Conservation (phyloP, 2,797 vertebrate genomes). For the Hippopotamyrus pictus region DNA sequence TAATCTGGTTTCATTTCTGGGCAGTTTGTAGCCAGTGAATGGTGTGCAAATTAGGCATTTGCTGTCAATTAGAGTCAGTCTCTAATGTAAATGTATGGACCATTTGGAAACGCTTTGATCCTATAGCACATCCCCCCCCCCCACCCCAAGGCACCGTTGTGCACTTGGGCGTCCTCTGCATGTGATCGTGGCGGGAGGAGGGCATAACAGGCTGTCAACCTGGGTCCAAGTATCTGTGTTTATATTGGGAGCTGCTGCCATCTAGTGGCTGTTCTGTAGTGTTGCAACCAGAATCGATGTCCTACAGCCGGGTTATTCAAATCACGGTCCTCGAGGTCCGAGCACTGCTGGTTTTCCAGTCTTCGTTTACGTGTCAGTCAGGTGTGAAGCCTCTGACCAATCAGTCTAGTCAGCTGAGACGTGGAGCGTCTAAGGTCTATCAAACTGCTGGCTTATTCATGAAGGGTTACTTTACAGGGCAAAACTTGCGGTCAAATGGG, state of each 20-base stretch:
- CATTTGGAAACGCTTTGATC: neutral
- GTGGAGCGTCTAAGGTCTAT: neutral
- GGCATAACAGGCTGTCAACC: neutral
- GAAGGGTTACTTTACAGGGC: neutral
- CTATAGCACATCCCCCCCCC: too few species aligned
- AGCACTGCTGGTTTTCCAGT: too few species aligned
- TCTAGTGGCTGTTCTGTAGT: neutral
- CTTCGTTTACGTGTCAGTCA: too few species aligned
- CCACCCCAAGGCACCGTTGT: neutral
- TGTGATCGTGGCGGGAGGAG: neutral
- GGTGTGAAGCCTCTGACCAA: too few species aligned
- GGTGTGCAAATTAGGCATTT: neutral
- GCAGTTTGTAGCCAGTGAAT: neutral
- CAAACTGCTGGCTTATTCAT: neutral
- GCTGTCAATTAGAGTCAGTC: neutral
- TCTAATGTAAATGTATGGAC: neutral
- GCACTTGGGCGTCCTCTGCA: neutral
- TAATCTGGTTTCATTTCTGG: neutral
- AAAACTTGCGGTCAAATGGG: neutral
- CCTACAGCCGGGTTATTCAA: neutral
- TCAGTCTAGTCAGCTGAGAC: neutral
- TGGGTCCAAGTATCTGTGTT: neutral
- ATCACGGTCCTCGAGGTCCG: too few species aligned
- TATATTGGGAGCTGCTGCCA: conserved; percentile 6
- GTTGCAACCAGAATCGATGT: neutral